Percentiles rank a stretch among this genome's conserved stretches.
Evolutionary conservation across 1,140 invertebrate species (phyloP).

Genomic region (Hypsibius dujardini): DNA sequence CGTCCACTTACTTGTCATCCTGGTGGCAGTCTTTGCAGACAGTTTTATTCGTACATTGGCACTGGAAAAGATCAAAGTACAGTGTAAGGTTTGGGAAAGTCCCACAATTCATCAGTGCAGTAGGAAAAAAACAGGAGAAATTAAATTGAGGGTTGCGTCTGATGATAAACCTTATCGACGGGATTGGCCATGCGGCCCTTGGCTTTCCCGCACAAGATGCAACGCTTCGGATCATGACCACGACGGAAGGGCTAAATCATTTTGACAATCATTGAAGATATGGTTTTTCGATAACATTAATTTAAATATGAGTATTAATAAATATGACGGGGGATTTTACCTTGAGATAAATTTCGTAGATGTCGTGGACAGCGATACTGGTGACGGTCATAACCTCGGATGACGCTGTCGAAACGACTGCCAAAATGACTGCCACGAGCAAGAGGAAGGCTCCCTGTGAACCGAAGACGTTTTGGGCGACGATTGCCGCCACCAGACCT

Average conservation of each 20-base stretch:
- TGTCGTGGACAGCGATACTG: slow-evolving; percentile 35
- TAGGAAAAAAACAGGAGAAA: neutral
- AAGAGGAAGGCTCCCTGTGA: slow-evolving; percentile 16
- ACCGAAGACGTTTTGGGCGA: slow-evolving; percentile 29
- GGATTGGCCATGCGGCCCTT: slow-evolving; percentile 30
- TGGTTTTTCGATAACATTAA: no score
- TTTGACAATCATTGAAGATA: no score
- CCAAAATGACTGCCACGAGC: slow-evolving; percentile 30
- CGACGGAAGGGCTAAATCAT: slow-evolving; percentile 30
- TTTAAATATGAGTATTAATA: no score
- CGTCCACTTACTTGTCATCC: slow-evolving; percentile 30
- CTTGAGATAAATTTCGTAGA: slow-evolving; percentile 33
- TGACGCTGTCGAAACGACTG: slow-evolving; percentile 34
- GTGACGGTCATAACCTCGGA: slow-evolving; percentile 34
- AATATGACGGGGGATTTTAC: slow-evolving; percentile 22
- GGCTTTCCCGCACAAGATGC: slow-evolving; percentile 32
- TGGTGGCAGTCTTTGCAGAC: slow-evolving; percentile 28
- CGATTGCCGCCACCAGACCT: slow-evolving; percentile 30
- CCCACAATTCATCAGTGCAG: no score
- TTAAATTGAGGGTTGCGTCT: neutral
- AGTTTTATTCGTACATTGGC: slow-evolving; percentile 32
- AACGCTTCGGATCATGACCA: slow-evolving; percentile 30
- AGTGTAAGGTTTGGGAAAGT: neutral
- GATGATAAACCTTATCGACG: slow-evolving; percentile 26
- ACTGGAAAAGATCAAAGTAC: slow-evolving; percentile 22